Base-by-base conservation (phyloP, 2,888 invertebrate species). In the Eilema griseolum region DNA sequence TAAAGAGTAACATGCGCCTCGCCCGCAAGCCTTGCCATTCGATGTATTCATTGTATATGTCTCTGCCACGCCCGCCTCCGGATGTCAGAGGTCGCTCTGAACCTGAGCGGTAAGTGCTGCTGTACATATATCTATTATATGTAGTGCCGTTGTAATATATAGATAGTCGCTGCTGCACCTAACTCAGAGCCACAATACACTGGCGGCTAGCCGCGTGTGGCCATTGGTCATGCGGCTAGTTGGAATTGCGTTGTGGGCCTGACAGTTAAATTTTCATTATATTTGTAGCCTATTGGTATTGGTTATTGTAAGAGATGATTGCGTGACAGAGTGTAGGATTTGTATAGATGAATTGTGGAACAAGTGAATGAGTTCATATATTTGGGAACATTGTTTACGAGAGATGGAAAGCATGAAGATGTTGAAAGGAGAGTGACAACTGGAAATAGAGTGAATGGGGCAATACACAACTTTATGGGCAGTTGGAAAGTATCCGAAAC, bases 81-180 rank as follows among this genome's bases (percentile, higher is more conserved):
- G 89, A 89, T 79, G 88, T 88, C 79, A 92, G 92, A 85, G 75
- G 89, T 92, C 73, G 86, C 84, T 83, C 74, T 88, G 72, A 92
- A 92, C 69, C 69, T 90, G 57, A 89, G 72, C 78, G 92, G 92
- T 92, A 89, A 92, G 92, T 80, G 79, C 82, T n/a, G 59, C 69
- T 69, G 66, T 70, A 68, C 61, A 23, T 31, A 26, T 61, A 52
- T 20, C 26, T 41, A 20, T 56, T 62, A 16, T 66, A 33, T 69
- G 16, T 64, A 64, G 56, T 16, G 28, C 11, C 31, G 20, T 56
- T 26, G 24, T 56, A 37, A 33, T 28, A 24, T 61, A 14, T 23
- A 41, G 26, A 28, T 7, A 61, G 4, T 28, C 5, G 14, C 12
- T 33, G 14, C 31, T 16, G 23, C 33, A 14, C 1, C 2, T n/a